These are phyloP conservation scores for Saturnia japonica DNA, from an alignment of 2,888 invertebrate genomes.

Conservation along the genomic window DNA sequence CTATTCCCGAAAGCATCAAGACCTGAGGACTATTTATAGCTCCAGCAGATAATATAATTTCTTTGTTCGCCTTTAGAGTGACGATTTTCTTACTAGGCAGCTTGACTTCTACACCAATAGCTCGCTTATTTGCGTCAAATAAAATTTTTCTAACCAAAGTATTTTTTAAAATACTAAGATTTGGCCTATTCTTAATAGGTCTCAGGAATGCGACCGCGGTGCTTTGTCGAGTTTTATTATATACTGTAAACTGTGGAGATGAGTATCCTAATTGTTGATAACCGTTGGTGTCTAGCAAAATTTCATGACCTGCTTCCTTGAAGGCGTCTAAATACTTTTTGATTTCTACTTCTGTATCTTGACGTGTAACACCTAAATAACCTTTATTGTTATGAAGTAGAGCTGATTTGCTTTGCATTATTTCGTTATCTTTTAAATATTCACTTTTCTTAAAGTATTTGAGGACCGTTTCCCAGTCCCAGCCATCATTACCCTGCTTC, in stretches of 20 bases:
- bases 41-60: slow-evolving; percentile 54
- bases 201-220: slow-evolving; percentile 41
- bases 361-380: slow-evolving; percentile 43
- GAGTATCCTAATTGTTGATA: slow-evolving; percentile 42
- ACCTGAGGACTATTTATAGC: slow-evolving; percentile 51
- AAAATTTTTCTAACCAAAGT: slow-evolving; percentile 43
- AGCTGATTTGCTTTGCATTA: slow-evolving; percentile 46
- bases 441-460: slow-evolving; percentile 31
- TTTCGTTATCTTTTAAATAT: slow-evolving; percentile 31
- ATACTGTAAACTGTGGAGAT: slow-evolving; percentile 35
- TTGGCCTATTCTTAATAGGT: slow-evolving; percentile 37
- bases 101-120: slow-evolving; percentile 44
- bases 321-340: slow-evolving; percentile 50
- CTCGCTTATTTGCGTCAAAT: slow-evolving; percentile 35
- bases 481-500: slow-evolving; percentile 76
- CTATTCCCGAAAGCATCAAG: slow-evolving; percentile 56
- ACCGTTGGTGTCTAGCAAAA: slow-evolving; percentile 44
- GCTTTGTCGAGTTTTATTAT: slow-evolving; percentile 41
- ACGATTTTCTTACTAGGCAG: slow-evolving; percentile 26
- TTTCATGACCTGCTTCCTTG: slow-evolving; percentile 40
- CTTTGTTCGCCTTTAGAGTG: slow-evolving; percentile 38
- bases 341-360: slow-evolving; percentile 45
- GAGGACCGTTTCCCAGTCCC: slow-evolving; percentile 43
- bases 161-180: slow-evolving; percentile 44
- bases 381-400: slow-evolving; percentile 48